Conservation (phyloP, 1,140 invertebrate species). For the Bombus balteatus region DNA sequence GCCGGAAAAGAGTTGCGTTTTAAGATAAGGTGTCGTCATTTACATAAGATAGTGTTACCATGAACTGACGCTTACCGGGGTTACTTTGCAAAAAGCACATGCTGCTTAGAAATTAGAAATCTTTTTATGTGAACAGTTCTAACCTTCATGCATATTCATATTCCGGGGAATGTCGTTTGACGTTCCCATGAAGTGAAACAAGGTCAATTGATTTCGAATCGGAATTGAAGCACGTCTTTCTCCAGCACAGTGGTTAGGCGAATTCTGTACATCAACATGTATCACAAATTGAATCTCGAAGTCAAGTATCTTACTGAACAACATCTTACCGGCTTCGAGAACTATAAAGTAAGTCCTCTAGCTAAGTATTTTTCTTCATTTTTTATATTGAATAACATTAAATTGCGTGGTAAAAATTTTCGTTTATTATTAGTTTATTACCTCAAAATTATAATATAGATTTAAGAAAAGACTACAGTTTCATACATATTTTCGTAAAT, state of each 20-base stretch:
- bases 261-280: conserved; percentile 26
- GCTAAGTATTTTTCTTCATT: neutral
- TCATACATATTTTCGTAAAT: neutral
- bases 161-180: too few relatives aligned
- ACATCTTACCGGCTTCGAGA: conserved; percentile 94
- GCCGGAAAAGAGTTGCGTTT: neutral
- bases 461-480: neutral
- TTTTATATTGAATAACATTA: neutral
- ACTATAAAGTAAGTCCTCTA: conserved; percentile 90
- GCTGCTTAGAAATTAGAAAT: neutral
- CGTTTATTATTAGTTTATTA: neutral
- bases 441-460: neutral
- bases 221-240: too few relatives aligned
- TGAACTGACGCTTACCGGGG: neutral
- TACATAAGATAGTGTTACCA: neutral
- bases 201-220: neutral
- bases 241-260: too few relatives aligned
- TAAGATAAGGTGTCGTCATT: neutral
- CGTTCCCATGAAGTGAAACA: conserved; percentile 2
- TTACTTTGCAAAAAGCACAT: conserved; percentile 5
- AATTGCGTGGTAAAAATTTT: too few relatives aligned
- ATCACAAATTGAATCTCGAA: conserved; percentile 83
- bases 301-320: conserved; percentile 90
- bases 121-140: neutral
- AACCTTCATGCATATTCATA: neutral